Percentiles rank a stretch among this genome's conserved stretches.
Conservation (phyloP, 1,140 invertebrate genomes). For the Drosophila nannoptera region DNA sequence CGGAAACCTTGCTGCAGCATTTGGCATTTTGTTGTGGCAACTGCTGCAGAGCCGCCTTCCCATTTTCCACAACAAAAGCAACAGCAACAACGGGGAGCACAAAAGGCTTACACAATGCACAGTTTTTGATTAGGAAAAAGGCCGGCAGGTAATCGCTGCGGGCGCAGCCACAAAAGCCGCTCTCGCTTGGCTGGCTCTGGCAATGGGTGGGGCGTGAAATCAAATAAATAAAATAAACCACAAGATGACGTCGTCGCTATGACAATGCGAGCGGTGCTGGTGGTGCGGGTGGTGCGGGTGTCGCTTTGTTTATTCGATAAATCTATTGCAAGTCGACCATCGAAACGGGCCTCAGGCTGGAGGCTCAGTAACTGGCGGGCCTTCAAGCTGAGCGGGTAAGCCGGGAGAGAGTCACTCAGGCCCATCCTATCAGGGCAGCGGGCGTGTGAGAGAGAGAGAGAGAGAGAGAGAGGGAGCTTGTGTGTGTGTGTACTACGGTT, state of each 20-base stretch:
- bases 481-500: constrained; percentile 46
- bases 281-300: constrained; percentile 23
- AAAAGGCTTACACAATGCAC: constrained; percentile 51
- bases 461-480: neutral
- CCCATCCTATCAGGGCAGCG: constrained; percentile 5
- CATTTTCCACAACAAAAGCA: constrained; percentile 25
- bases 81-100: constrained; percentile 17
- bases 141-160: constrained; percentile 64
- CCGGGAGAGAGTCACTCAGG: constrained; percentile 4
- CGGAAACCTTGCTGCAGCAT: constrained; percentile 54
- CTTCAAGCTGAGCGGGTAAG: constrained; percentile 68
- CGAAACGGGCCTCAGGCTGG: constrained; percentile 36
- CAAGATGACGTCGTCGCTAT: constrained; percentile 73
- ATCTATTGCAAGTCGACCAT: constrained; percentile 65
- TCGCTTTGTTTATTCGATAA: constrained; percentile 77
- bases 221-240: constrained; percentile 75
- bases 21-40: constrained; percentile 23
- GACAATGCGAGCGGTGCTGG: constrained; percentile 45
- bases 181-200: constrained; percentile 25
- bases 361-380: constrained; percentile 63
- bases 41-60: constrained; percentile 8
- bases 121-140: constrained; percentile 67
- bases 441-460: constrained; percentile 21
- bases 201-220: constrained; percentile 56
- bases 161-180: constrained; percentile 59